These are phyloP conservation scores for Styela plicata DNA, from an alignment of 23 tunicate species.

Conservation along the genomic window DNA sequence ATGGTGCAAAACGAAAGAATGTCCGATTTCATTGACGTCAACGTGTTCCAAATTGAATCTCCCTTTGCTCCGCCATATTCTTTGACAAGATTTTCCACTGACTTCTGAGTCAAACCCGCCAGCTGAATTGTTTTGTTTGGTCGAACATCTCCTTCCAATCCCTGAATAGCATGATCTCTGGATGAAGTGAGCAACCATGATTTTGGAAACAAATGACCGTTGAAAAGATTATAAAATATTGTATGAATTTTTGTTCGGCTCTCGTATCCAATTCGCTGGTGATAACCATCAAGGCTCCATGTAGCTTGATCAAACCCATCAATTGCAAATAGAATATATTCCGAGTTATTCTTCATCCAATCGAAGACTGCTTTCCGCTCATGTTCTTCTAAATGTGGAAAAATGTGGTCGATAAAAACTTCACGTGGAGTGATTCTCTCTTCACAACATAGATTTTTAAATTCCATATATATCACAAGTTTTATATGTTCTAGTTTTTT, in stretches of 20 bases:
- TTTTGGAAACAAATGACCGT: conserved; percentile 1
- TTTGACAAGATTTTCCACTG: conserved; percentile 3
- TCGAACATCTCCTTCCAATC: neutral
- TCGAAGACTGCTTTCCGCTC: neutral
- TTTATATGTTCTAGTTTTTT: neutral
- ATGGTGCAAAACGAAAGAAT: conserved; percentile 9
- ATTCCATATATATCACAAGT: conserved; percentile 18
- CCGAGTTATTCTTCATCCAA: conserved; percentile 1
- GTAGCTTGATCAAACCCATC: conserved; percentile 10
- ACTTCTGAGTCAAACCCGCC: neutral
- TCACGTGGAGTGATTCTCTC: conserved; percentile 12
- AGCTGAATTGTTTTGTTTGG: conserved; percentile 10
- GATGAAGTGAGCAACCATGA: conserved; percentile 4
- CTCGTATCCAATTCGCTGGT: neutral
- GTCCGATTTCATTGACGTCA: neutral
- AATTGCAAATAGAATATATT: neutral
- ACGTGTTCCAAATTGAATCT: neutral
- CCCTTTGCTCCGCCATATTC: conserved; percentile 2
- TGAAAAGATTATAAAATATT: neutral
- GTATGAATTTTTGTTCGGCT: neutral
- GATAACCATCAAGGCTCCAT: neutral
- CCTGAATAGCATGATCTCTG: neutral
- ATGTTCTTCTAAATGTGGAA: neutral
- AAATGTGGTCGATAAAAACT: neutral
- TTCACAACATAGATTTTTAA: neutral